phyloP scores from a whole-genome alignment of 64 coral and sea anemone genomes.

The Stichodactyla mertensii region DNA sequence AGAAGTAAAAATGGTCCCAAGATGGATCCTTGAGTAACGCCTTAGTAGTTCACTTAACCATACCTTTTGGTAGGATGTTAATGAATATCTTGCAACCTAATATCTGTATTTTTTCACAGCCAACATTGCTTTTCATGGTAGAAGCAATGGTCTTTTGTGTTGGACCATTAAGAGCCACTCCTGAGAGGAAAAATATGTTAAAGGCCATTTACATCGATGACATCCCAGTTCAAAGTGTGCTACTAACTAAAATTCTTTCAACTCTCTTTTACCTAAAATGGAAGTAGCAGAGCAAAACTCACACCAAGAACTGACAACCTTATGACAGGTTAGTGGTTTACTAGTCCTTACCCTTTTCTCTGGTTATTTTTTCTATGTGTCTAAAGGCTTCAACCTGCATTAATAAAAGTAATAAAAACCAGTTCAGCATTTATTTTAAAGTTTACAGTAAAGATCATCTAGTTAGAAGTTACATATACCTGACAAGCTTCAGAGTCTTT shows the following conservation, averaged over 20 bases:
- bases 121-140: slow-evolving; percentile 80
- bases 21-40: neutral
- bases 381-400: slow-evolving; percentile 61
- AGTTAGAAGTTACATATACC: slow-evolving; percentile 29
- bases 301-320: neutral
- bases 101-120: slow-evolving; percentile 74
- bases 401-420: neutral
- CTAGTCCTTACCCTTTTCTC: slow-evolving; percentile 43
- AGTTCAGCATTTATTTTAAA: no score
- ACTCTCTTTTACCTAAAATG: no score
- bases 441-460: no score
- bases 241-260: neutral
- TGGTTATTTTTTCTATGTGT: slow-evolving; percentile 46
- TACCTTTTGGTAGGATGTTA: slow-evolving; percentile 86
- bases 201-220: neutral
- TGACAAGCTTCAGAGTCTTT: slow-evolving; percentile 59
- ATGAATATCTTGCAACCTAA: slow-evolving; percentile 81
- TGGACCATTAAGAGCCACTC: slow-evolving; percentile 71
- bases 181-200: slow-evolving; percentile 29
- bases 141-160: slow-evolving; percentile 71
- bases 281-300: no score
- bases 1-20: neutral
- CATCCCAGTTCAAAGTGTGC: neutral
- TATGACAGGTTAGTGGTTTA: neutral
- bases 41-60: neutral